These are phyloP conservation scores for Malacoctenus gilli DNA, from an alignment of 2,797 vertebrate genomes.

Conservation along the genomic window DNA sequence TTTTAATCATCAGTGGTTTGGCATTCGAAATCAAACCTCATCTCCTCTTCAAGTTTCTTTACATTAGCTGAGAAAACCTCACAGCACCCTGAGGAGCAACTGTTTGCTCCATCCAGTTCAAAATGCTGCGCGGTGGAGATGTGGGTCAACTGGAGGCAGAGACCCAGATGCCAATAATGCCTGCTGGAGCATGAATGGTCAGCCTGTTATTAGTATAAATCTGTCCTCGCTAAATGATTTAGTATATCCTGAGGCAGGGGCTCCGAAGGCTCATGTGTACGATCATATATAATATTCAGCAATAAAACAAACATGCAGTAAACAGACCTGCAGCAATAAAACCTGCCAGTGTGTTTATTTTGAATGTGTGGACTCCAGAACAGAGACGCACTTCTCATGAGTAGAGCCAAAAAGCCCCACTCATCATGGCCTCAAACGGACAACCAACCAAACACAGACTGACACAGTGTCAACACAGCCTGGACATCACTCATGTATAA, in stretches of 20 bases:
- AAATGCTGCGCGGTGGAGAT: constrained; percentile 36
- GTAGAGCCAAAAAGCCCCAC: not conserved
- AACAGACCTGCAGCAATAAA: too few species aligned
- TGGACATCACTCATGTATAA: not conserved
- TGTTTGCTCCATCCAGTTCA: constrained; percentile 8
- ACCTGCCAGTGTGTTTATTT: not conserved
- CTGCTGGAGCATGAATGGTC: constrained; percentile 43
- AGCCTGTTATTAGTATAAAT: constrained; percentile 26
- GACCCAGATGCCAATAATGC: constrained; percentile 58
- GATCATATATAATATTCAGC: not conserved
- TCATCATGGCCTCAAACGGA: not conserved
- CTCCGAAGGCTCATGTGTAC: not conserved
- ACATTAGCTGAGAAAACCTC: too few species aligned
- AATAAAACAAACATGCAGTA: not conserved
- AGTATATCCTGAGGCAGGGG: not conserved
- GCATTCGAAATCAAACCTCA: constrained; percentile 2
- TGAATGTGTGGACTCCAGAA: not conserved
- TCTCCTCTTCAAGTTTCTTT: not conserved
- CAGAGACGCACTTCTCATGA: not conserved
- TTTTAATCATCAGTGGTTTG: not conserved
- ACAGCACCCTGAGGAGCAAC: constrained; percentile 13
- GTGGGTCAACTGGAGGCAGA: constrained; percentile 41
- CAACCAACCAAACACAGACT: not conserved
- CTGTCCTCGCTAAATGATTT: constrained; percentile 7
- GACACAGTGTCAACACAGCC: not conserved